Base-by-base conservation (phyloP, 2,797 vertebrate species). In the Microtus californicus region DNA sequence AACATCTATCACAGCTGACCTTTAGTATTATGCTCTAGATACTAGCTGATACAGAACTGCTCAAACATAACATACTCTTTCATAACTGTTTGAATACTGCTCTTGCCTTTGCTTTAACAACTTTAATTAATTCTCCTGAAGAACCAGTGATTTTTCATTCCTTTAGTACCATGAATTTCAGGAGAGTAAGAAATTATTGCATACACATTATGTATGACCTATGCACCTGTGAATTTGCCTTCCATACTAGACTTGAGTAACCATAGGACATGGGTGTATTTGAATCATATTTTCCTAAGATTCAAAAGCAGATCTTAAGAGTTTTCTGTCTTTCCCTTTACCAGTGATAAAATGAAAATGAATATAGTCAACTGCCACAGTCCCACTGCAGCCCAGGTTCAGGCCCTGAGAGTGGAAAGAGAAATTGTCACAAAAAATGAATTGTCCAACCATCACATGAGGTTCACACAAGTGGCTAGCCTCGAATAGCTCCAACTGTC, bases 211-310 rank as follows among this genome's bases (percentile, higher is more conserved):
- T 77, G 37, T 82, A 40, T 77, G 37, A 73, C 82, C 43, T 77
- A 48, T 48, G 31, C 93, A 3, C 54, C 81, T 95, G 69, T 83
- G 23, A 95, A 37, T 89, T 79, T 95, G 5, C 29, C 29, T 59
- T 82, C 37, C 7, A 63, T 34, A 74, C 8, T 83, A 37, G 34
- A 89, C 12, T 82, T 79, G 45, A 89, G 4, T 89, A 65, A 31
- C 48, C 25, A 89, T 92, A 67, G 37, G 5, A 59, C 23, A n/a
- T 29, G 1, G 8, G 0, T 7, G 40, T 69, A 95, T 54, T 31
- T 1, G 82, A 91, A 21, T 79, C 21, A 54, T 83, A n/a, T 65
- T 90, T 91, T 25, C 37, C 61, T 74, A 71, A 87, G 3, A 81
- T 40, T 96, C 74, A 21, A 90, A 87, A 87, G 8, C 81, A 82